These are phyloP conservation scores for Centropristis striata DNA, from an alignment of 2,113 vertebrate species.

Conservation along the genomic window DNA sequence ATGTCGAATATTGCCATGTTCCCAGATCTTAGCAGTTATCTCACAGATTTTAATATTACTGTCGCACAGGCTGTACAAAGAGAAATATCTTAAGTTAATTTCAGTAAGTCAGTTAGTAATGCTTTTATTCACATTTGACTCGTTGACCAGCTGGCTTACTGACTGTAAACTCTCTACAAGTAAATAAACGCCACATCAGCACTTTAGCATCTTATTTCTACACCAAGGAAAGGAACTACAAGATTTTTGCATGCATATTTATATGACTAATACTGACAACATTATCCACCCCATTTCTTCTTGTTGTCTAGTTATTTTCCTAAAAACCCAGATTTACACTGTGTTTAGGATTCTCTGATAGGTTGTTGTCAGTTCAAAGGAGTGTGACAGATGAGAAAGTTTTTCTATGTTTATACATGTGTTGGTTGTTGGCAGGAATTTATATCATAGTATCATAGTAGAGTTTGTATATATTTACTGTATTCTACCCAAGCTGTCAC, in stretches of 20 bases:
- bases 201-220: neutral
- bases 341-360: constrained; percentile 10
- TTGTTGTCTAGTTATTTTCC: constrained; percentile 8
- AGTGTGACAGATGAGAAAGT: neutral
- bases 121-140: neutral
- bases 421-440: constrained; percentile 9
- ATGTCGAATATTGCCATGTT: neutral
- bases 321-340: neutral
- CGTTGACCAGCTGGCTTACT: constrained; percentile 7
- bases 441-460: neutral
- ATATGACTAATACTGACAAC: neutral
- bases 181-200: constrained; percentile 2
- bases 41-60: neutral
- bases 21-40: neutral
- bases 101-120: neutral
- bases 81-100: neutral
- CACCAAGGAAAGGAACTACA: neutral
- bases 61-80: neutral
- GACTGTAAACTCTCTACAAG: neutral
- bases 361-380: constrained; percentile 9
- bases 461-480: constrained; percentile 20
- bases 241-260: neutral
- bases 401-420: neutral
- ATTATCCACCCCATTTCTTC: neutral
- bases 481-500: constrained; percentile 3